A percentile compares a stretch with the other conserved stretches of the same genome.
These are phyloP conservation scores for Cacatua alba DNA, from an alignment of 2,113 vertebrate species.

Conservation along the genomic window DNA sequence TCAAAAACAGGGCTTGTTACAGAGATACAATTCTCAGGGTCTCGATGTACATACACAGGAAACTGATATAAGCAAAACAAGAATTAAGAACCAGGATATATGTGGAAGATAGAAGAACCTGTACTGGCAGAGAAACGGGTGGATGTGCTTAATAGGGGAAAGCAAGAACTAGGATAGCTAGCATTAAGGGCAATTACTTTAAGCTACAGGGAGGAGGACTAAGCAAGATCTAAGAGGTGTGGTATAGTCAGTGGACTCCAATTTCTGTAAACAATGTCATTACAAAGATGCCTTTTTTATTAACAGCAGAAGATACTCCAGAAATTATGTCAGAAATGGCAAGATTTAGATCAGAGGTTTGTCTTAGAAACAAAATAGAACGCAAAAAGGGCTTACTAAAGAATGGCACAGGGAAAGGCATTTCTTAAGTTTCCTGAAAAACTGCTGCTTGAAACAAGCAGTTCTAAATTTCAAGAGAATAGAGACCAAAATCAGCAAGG, in stretches of 20 bases:
- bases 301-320: background rate
- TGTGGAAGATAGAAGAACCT: background rate
- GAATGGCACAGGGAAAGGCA: background rate
- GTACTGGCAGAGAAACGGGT: background rate
- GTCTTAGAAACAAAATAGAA: background rate
- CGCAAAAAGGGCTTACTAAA: background rate
- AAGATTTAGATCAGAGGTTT: background rate
- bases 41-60: accelerated
- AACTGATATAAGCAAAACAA: background rate
- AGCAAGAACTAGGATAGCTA: background rate
- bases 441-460: background rate
- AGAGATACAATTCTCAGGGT: background rate
- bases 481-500: background rate
- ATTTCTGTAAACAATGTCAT: background rate
- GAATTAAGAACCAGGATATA: background rate
- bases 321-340: background rate
- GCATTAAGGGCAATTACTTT: background rate
- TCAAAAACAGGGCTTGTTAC: background rate
- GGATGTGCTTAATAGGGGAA: background rate
- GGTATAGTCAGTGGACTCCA: background rate
- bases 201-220: background rate
- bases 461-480: background rate
- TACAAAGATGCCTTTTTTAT: background rate
- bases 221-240: constrained; percentile 10
- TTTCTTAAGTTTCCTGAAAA: background rate